These are phyloP conservation scores for Hololepta plana DNA, from an alignment of 2,888 invertebrate species.

Conservation along the genomic window DNA sequence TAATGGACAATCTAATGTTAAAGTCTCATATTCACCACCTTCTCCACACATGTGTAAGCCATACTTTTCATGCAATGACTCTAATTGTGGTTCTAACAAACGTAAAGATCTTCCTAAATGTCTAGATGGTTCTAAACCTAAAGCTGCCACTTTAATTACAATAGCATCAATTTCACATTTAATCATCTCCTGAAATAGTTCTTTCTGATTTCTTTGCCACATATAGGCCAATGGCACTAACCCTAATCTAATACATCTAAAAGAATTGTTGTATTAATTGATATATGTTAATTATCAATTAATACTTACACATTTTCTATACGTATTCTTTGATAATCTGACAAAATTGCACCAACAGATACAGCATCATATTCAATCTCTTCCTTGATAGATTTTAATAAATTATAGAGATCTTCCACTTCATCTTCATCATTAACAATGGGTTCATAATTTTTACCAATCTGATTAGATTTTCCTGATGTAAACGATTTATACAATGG, in stretches of 20 bases:
- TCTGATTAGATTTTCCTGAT: conserved; percentile 64
- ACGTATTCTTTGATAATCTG: conserved; percentile 94
- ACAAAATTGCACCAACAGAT: conserved; percentile 92
- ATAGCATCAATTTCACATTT: conserved; percentile 81
- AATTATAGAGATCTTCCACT: conserved; percentile 87
- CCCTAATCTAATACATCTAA: conserved; percentile 81
- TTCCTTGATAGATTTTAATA: conserved; percentile 62
- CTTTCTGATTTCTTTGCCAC: conserved; percentile 91
- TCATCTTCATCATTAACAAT: conserved; percentile 90
- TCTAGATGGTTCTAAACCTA: conserved; percentile 71
- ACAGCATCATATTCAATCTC: conserved; percentile 60
- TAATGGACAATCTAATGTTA: conserved; percentile 92
- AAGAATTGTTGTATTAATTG: too few relatives aligned
- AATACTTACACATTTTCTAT: conserved; percentile 93
- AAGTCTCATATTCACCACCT: conserved; percentile 98
- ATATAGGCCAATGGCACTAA: conserved; percentile 82
- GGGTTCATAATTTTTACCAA: conserved; percentile 60
- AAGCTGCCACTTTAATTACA: conserved; percentile 91
- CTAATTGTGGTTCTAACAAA: conserved; percentile 74
- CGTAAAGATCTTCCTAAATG: conserved; percentile 76
- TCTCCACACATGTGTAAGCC: conserved; percentile 94
- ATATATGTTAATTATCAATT: too few relatives aligned
- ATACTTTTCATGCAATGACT: conserved; percentile 82
- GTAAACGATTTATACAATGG: conserved; percentile 79
- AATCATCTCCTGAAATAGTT: conserved; percentile 93